A percentile compares a stretch with the other conserved stretches of the same genome.
Conservation (phyloP, 2,113 vertebrate genomes). For the Nematolebias whitei region DNA sequence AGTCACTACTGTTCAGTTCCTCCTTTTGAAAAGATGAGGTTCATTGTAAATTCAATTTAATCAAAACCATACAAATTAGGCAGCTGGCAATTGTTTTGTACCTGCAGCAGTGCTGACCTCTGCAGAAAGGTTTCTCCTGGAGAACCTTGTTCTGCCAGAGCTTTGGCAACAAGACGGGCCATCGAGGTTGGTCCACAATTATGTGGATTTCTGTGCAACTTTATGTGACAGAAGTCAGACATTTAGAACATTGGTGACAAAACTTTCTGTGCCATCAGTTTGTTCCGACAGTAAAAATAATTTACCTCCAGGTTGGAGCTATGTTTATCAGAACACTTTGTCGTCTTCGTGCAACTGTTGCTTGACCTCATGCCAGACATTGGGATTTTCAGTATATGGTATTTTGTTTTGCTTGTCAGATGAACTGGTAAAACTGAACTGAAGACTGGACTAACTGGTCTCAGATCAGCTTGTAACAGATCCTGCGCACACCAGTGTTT, state of each 20-base stretch:
- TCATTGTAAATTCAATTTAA: background rate
- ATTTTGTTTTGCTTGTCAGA: slow-evolving; percentile 25
- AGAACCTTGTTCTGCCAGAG: slow-evolving; percentile 74
- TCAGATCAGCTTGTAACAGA: slow-evolving; percentile 40
- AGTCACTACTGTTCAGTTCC: slow-evolving; percentile 80
- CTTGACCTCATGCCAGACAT: slow-evolving; percentile 15
- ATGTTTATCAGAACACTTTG: slow-evolving; percentile 57
- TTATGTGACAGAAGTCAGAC: slow-evolving; percentile 3
- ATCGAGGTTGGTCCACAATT: slow-evolving; percentile 36
- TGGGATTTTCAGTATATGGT: slow-evolving; percentile 9
- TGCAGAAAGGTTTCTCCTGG: slow-evolving; percentile 63
- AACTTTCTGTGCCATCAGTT: background rate
- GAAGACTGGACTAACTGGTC: slow-evolving; percentile 27
- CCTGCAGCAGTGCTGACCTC: slow-evolving; percentile 75
- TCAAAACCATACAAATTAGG: background rate
- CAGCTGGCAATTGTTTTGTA: slow-evolving; percentile 20
- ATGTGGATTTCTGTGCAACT: slow-evolving; percentile 61
- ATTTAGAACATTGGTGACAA: background rate
- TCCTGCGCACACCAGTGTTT: slow-evolving; percentile 51
- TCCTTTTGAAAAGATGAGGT: slow-evolving; percentile 60
- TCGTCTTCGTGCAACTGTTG: slow-evolving; percentile 35
- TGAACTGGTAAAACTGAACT: slow-evolving; percentile 16
- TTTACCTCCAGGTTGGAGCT: slow-evolving; percentile 75
- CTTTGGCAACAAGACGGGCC: slow-evolving; percentile 73
- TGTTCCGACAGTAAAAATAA: background rate